Conservation (phyloP, 1,140 invertebrate species). For the Heliconius himera region DNA sequence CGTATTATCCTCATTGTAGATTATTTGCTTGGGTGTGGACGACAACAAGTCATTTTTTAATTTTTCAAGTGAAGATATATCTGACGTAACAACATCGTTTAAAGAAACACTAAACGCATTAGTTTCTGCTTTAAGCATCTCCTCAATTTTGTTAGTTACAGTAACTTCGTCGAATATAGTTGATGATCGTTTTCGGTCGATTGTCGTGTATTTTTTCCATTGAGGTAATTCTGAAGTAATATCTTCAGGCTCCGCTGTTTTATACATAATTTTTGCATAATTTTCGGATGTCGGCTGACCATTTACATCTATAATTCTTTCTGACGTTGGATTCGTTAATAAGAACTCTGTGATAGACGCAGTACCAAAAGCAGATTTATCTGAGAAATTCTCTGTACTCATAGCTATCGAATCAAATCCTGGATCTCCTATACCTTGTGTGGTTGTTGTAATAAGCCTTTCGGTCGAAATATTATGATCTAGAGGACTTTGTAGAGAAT, state of each 20-base stretch:
- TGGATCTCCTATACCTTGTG: neutral
- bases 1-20: neutral
- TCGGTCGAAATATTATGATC: neutral
- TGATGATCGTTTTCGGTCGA: constrained; percentile 33
- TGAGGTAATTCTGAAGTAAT: constrained; percentile 25
- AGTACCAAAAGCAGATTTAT: neutral
- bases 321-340: neutral
- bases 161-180: constrained; percentile 20
- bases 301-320: neutral
- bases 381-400: constrained; percentile 1
- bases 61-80: constrained; percentile 55
- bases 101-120: constrained; percentile 40
- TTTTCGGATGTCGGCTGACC: neutral
- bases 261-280: neutral
- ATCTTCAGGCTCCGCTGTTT: neutral
- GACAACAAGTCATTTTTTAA: constrained; percentile 51
- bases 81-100: constrained; percentile 50
- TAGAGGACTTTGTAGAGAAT: neutral
- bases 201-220: constrained; percentile 63
- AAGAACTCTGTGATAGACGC: neutral
- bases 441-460: neutral
- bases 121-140: constrained; percentile 39
- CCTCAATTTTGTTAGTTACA: constrained; percentile 28
- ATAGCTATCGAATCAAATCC: neutral
- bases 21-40: neutral